Evolutionary conservation across 1,140 invertebrate genomes (phyloP).

Genomic region (Temnothorax longispinosus): DNA sequence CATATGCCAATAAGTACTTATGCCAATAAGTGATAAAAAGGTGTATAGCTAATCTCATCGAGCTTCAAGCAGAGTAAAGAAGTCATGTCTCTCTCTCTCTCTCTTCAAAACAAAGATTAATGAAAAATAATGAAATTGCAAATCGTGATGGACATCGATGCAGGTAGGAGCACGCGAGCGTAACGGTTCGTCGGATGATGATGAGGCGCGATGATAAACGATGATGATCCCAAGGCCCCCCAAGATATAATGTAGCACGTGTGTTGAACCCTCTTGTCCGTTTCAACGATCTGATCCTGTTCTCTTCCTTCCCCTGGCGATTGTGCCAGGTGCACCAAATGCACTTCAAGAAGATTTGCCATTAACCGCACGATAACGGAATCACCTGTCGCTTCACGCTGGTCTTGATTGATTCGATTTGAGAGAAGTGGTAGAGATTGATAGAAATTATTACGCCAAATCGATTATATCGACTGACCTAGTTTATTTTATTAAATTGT

Average conservation of each 20-base stretch:
- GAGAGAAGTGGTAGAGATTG: not conserved
- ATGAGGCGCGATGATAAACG: constrained; percentile 57
- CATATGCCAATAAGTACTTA: not conserved
- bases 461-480: not conserved
- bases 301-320: not conserved
- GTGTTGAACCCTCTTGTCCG: not conserved
- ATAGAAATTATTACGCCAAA: not conserved
- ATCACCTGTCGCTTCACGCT: constrained; percentile 30
- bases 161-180: constrained; percentile 3
- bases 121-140: constrained; percentile 61
- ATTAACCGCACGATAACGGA: constrained; percentile 40
- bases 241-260: constrained; percentile 40
- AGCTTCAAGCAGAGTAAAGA: not conserved
- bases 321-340: constrained; percentile 31
- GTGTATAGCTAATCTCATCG: not conserved
- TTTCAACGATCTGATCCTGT: not conserved
- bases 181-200: constrained; percentile 41
- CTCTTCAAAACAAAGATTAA: constrained; percentile 23
- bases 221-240: constrained; percentile 31
- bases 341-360: not conserved
- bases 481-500: not conserved
- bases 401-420: constrained; percentile 26
- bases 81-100: not conserved
- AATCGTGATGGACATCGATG: constrained; percentile 20
- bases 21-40: not conserved